These are phyloP conservation scores for Leptodactylus fuscus DNA, from an alignment of 2,113 vertebrate species.

Conservation along the genomic window DNA sequence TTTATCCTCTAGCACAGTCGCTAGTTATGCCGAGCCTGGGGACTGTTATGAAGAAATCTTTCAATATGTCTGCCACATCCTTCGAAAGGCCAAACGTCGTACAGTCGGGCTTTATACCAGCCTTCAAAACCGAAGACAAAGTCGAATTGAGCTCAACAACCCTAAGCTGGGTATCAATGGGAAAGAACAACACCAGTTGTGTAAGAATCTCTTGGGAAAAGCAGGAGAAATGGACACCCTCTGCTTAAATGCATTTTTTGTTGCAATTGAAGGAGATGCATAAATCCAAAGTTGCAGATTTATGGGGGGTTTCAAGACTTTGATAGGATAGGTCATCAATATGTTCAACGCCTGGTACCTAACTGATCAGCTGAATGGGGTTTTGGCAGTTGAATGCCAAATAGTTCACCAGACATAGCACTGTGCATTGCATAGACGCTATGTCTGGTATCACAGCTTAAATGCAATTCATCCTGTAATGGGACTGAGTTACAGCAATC, in stretches of 20 bases:
- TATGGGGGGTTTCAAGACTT: too few relatives aligned
- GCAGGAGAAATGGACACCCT: not conserved
- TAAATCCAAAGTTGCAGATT: not conserved
- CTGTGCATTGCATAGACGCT: too few relatives aligned
- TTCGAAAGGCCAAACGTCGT: slow-evolving; percentile 87
- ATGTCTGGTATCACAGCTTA: too few relatives aligned
- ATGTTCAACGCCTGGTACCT: too few relatives aligned
- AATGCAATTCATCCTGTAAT: too few relatives aligned
- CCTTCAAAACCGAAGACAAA: slow-evolving; percentile 80
- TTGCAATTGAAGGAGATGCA: not conserved
- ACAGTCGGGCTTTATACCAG: slow-evolving; percentile 79
- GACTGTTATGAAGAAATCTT: slow-evolving; percentile 97
- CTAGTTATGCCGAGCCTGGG: slow-evolving; percentile 90
- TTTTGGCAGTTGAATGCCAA: too few relatives aligned
- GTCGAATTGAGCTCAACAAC: slow-evolving; percentile 38
- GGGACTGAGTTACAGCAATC: too few relatives aligned
- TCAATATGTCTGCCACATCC: slow-evolving; percentile 90
- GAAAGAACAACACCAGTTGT: slow-evolving; percentile 71
- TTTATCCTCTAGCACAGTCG: slow-evolving; percentile 91
- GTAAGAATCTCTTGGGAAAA: slow-evolving; percentile 37
- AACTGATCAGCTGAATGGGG: too few relatives aligned
- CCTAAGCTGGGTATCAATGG: slow-evolving; percentile 63
- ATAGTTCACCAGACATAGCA: too few relatives aligned
- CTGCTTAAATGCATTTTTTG: not conserved
- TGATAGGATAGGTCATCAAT: too few relatives aligned